A percentile compares a stretch with the other conserved stretches of the same genome.
Evolutionary conservation across 1,140 invertebrate genomes (phyloP).

Genomic region (Colletes gigas): DNA sequence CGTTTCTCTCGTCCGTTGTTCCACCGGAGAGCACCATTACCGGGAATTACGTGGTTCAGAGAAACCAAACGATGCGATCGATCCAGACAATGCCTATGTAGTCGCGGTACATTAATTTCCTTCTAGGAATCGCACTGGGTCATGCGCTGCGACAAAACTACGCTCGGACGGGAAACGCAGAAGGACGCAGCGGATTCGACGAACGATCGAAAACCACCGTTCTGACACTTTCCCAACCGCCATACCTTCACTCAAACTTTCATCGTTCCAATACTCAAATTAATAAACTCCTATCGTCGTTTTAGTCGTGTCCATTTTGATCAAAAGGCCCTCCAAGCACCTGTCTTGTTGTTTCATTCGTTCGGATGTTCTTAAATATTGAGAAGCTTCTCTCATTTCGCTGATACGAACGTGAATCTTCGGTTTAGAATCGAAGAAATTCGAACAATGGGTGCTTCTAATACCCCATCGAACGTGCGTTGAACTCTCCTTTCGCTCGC

Average conservation of each 20-base stretch:
- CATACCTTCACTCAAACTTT: no score
- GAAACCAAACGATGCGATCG: conserved; percentile 61
- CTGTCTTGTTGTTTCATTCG: no score
- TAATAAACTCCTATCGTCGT: no score
- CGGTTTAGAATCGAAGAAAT: neutral
- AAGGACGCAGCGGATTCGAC: neutral
- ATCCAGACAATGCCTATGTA: conserved; percentile 61
- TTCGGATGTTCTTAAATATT: no score
- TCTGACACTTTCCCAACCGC: no score
- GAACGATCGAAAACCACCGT: no score
- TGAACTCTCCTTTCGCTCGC: neutral
- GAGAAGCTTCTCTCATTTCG: no score
- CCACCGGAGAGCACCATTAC: conserved; percentile 31
- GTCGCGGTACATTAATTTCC: conserved; percentile 67
- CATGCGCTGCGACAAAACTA: conserved; percentile 15
- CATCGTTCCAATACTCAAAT: no score
- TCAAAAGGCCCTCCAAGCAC: no score
- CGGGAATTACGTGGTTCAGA: conserved; percentile 42
- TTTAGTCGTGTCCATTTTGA: no score
- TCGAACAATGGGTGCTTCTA: neutral
- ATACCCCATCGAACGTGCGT: neutral
- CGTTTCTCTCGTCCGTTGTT: conserved; percentile 28
- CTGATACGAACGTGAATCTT: no score
- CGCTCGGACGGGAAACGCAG: neutral
- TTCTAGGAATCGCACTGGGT: conserved; percentile 66